Evolutionary conservation across 2,113 vertebrate species (phyloP).

Genomic region (Pterophyllum scalare): DNA sequence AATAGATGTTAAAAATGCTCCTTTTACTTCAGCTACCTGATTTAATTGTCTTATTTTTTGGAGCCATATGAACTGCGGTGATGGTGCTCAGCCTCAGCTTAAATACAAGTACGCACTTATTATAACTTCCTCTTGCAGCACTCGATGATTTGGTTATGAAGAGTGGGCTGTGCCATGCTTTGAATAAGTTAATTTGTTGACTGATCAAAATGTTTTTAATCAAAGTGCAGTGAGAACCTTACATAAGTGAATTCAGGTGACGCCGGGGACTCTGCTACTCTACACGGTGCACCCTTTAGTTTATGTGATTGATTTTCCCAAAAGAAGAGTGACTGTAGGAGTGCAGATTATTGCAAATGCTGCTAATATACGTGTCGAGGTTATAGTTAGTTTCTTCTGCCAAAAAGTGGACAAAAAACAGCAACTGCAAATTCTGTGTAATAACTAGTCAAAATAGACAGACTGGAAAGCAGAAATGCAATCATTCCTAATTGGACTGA

Average conservation of each 20-base stretch:
- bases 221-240: background rate
- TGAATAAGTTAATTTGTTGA: conserved; percentile 11
- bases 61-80: conserved; percentile 41
- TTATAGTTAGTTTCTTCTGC: too few species aligned
- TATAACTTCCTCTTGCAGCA: conserved; percentile 34
- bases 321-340: too few species aligned
- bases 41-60: conserved; percentile 36
- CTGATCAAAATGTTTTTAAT: background rate
- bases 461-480: too few species aligned
- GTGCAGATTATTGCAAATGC: too few species aligned
- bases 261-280: background rate
- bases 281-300: too few species aligned
- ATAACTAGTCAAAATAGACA: too few species aligned
- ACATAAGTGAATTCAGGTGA: background rate
- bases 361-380: too few species aligned
- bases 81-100: conserved; percentile 25
- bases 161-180: background rate
- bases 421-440: too few species aligned
- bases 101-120: conserved; percentile 21
- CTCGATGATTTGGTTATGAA: conserved; percentile 10
- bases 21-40: conserved; percentile 46
- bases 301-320: too few species aligned
- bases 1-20: conserved; percentile 56
- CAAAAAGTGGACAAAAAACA: too few species aligned
- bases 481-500: background rate